Evolutionary conservation across 1,140 invertebrate genomes (phyloP).

Genomic region (Thalassaphorura encarpata): DNA sequence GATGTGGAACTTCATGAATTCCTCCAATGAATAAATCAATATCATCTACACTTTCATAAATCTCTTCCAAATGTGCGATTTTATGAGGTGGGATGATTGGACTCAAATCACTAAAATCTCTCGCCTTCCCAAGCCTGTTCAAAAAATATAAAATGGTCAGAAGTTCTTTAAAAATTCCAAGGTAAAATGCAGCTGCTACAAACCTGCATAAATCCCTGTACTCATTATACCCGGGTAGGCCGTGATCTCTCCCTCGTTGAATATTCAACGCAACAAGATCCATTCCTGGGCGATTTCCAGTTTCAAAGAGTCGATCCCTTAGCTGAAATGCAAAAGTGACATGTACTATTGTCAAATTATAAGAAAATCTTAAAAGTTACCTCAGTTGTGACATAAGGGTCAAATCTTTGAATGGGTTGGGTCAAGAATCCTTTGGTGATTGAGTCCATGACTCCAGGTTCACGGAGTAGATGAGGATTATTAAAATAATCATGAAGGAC

Average conservation of each 20-base stretch:
- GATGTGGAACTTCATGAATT: slow-evolving; percentile 41
- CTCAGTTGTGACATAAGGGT: slow-evolving; percentile 27
- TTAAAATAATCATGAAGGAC: slow-evolving; percentile 27
- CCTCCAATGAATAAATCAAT: slow-evolving; percentile 48
- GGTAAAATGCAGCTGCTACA: no score
- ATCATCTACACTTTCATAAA: slow-evolving; percentile 42
- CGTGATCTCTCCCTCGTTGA: slow-evolving; percentile 43
- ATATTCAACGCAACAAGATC: slow-evolving; percentile 65
- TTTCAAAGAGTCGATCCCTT: slow-evolving; percentile 24
- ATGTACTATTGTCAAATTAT: neutral
- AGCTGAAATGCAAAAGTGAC: slow-evolving; percentile 5
- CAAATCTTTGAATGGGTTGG: slow-evolving; percentile 28
- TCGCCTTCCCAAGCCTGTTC: slow-evolving; percentile 39
- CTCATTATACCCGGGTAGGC: slow-evolving; percentile 41
- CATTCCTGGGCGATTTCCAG: slow-evolving; percentile 47
- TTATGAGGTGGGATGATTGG: slow-evolving; percentile 22
- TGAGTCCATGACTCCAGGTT: slow-evolving; percentile 24
- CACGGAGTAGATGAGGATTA: slow-evolving; percentile 22
- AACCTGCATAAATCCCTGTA: slow-evolving; percentile 45
- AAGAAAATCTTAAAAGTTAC: neutral
- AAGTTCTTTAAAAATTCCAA: no score
- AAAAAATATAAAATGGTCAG: no score
- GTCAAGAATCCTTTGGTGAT: slow-evolving; percentile 25
- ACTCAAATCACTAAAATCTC: slow-evolving; percentile 18
- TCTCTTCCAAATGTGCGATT: slow-evolving; percentile 33